These are phyloP conservation scores for Lepus europaeus DNA, from an alignment of 2,113 vertebrate species.

Conservation along the genomic window DNA sequence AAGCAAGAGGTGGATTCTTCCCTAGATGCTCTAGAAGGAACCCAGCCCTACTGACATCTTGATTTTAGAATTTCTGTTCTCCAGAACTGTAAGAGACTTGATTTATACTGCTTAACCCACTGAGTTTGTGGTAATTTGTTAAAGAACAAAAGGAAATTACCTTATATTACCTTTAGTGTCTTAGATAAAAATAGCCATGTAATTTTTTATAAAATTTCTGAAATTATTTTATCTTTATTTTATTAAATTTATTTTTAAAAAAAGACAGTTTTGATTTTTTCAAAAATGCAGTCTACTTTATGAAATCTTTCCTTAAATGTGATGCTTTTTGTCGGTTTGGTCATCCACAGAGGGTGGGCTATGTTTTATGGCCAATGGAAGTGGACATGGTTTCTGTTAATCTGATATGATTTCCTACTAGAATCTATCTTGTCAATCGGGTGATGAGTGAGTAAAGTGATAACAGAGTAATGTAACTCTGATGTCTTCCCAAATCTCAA, in stretches of 20 bases:
- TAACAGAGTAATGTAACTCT: background rate
- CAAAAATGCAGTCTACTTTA: background rate
- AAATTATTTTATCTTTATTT: background rate
- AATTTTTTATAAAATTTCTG: constrained; percentile 25
- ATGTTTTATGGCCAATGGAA: constrained; percentile 24
- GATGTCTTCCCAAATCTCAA: constrained; percentile 23
- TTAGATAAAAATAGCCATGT: constrained; percentile 5
- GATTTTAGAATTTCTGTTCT: background rate
- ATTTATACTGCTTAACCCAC: background rate
- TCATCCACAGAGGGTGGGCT: background rate
- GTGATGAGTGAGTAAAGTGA: constrained; percentile 7
- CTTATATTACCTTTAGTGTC: background rate
- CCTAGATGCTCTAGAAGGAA: background rate
- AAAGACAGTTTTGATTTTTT: constrained; percentile 49
- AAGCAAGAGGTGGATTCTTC: background rate
- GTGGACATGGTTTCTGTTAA: background rate
- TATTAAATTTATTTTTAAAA: constrained; percentile 42
- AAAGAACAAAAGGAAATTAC: background rate
- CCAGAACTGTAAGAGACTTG: background rate
- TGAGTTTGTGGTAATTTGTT: background rate
- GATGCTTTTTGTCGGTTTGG: constrained; percentile 10
- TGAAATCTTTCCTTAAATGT: background rate
- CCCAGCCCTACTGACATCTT: background rate
- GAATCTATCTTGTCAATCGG: background rate
- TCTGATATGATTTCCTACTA: background rate